phyloP scores from a whole-genome alignment of 2,113 vertebrate genomes.

The Phylloscopus trochilus region DNA sequence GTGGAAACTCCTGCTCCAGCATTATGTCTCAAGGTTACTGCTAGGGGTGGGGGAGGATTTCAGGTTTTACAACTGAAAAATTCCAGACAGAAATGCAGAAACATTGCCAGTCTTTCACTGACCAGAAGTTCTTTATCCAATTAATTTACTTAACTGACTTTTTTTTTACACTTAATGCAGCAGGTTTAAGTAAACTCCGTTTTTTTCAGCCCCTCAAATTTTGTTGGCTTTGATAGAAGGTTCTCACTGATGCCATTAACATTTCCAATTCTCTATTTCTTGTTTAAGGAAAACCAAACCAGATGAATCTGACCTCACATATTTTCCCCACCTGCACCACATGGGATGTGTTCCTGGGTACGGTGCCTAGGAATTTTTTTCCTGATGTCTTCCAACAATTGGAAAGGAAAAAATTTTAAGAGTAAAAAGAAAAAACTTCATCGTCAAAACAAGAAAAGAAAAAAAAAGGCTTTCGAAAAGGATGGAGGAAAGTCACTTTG shows the following conservation, averaged over 20 bases:
- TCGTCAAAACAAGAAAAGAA: background rate
- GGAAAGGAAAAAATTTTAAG: background rate
- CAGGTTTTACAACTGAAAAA: conserved; percentile 41
- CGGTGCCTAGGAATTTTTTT: background rate
- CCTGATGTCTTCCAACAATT: background rate
- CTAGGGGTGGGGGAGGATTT: conserved; percentile 10
- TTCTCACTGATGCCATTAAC: fast-evolving
- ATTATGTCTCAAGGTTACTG: background rate
- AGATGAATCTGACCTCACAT: background rate
- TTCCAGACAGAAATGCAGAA: conserved; percentile 21
- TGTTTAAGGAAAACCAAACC: background rate
- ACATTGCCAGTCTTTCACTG: background rate
- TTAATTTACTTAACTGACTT: background rate
- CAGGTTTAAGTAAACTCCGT: background rate
- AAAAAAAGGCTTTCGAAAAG: background rate
- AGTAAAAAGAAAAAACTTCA: background rate
- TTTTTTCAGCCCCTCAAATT: background rate
- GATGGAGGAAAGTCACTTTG: background rate
- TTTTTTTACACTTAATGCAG: background rate
- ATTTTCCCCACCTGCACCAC: background rate
- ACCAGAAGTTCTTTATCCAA: background rate
- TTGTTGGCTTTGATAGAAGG: background rate
- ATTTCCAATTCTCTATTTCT: background rate
- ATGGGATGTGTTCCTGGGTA: background rate
- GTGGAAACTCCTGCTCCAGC: background rate